Conservation (phyloP, 2,888 invertebrate genomes). For the Galerucella pusilla region DNA sequence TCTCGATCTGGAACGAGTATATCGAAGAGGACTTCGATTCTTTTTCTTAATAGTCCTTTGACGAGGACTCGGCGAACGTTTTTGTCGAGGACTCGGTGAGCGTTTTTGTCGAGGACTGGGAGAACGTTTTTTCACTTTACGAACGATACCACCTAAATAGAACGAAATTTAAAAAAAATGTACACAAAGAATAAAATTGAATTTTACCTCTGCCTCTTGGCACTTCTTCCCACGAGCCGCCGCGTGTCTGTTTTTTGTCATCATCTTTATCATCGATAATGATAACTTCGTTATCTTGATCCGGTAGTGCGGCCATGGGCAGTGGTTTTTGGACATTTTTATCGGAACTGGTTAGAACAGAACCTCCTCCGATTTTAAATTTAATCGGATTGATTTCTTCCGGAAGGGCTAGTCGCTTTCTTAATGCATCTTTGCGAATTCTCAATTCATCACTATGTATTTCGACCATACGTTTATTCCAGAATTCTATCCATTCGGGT, state of each 20-base stretch:
- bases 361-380: slow-evolving; percentile 58
- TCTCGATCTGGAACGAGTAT: slow-evolving; percentile 25
- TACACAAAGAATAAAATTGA: neutral
- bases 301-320: slow-evolving; percentile 59
- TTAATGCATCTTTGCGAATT: slow-evolving; percentile 75
- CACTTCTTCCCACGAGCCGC: slow-evolving; percentile 63
- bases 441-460: slow-evolving; percentile 78
- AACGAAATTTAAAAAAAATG: no score
- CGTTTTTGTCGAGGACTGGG: slow-evolving; percentile 6
- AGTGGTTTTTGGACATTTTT: slow-evolving; percentile 41
- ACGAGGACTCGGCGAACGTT: slow-evolving; percentile 18
- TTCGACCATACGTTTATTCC: slow-evolving; percentile 86
- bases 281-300: slow-evolving; percentile 61
- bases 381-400: slow-evolving; percentile 62
- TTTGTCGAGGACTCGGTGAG: slow-evolving; percentile 26
- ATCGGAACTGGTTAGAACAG: slow-evolving; percentile 1
- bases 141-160: slow-evolving; percentile 10
- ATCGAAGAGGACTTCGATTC: slow-evolving; percentile 2
- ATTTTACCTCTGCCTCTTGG: slow-evolving; percentile 17
- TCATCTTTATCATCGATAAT: slow-evolving; percentile 61
- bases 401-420: slow-evolving; percentile 66
- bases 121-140: slow-evolving; percentile 25
- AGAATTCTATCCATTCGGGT: slow-evolving; percentile 88
- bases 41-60: slow-evolving; percentile 27
- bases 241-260: slow-evolving; percentile 53